Evolutionary conservation across 2,888 invertebrate species (phyloP).

Genomic region (Campoletis raptor): DNA sequence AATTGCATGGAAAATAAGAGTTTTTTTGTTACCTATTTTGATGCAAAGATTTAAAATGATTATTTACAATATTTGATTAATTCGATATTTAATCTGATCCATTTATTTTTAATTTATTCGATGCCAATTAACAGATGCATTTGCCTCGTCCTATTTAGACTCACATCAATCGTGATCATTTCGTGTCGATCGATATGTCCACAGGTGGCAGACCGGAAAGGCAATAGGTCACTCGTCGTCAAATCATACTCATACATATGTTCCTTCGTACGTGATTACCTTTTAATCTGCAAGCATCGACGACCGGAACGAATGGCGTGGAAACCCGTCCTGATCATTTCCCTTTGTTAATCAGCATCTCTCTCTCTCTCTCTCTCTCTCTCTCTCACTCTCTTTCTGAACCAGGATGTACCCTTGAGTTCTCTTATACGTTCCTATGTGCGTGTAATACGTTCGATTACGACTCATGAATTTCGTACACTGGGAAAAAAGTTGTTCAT

Average conservation of each 20-base stretch:
- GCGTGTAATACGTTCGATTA: not conserved
- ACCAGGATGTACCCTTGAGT: not conserved
- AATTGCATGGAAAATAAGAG: not conserved
- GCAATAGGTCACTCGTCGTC: constrained; percentile 65
- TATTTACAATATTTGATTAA: not conserved
- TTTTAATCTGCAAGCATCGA: constrained; percentile 66
- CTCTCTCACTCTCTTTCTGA: not conserved
- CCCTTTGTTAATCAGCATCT: constrained; percentile 60
- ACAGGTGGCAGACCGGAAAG: constrained; percentile 62
- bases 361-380: constrained; percentile 15
- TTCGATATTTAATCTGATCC: not conserved
- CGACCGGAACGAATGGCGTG: constrained; percentile 67
- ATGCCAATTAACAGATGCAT: not conserved
- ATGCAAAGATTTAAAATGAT: not conserved
- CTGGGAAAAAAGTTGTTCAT: too few relatives aligned
- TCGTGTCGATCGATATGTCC: constrained; percentile 31
- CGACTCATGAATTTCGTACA: not conserved
- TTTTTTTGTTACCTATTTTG: not conserved
- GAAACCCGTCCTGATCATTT: constrained; percentile 68
- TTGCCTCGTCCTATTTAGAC: not conserved
- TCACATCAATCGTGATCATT: constrained; percentile 6
- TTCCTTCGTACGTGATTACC: constrained; percentile 60
- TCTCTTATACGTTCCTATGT: constrained; percentile 1
- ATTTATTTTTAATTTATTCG: not conserved
- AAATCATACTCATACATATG: constrained; percentile 21